These are phyloP conservation scores for Cottoperca gobio DNA, from an alignment of 2,797 vertebrate species.

Conservation along the genomic window DNA sequence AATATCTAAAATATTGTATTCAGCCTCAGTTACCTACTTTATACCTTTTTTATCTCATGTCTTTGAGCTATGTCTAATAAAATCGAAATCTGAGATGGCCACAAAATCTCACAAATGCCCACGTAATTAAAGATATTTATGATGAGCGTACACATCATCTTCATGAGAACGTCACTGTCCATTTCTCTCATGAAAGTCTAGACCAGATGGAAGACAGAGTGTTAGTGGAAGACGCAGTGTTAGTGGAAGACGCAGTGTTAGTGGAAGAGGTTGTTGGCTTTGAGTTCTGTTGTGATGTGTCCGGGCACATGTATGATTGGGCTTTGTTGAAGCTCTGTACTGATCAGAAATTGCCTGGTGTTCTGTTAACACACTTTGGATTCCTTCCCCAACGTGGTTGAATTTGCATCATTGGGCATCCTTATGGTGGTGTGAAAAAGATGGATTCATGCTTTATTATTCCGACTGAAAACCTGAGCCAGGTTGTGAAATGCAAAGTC, in stretches of 20 bases:
- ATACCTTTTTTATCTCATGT: background rate
- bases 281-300: fast-evolving
- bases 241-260: too few relatives aligned
- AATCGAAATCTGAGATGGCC: background rate
- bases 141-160: fast-evolving
- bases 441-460: constrained; percentile 62
- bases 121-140: constrained; percentile 44
- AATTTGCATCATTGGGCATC: constrained; percentile 78
- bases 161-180: constrained; percentile 34
- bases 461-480: fast-evolving
- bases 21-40: too few relatives aligned
- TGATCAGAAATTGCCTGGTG: constrained; percentile 37
- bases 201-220: fast-evolving
- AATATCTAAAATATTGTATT: background rate
- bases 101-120: constrained; percentile 80
- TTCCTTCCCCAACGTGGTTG: background rate
- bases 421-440: constrained; percentile 51
- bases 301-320: constrained; percentile 51
- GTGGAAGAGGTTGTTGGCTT: constrained; percentile 47
- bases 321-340: constrained; percentile 38
- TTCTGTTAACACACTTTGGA: constrained; percentile 33
- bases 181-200: constrained; percentile 49
- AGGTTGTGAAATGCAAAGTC: constrained; percentile 2
- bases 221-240: too few relatives aligned
- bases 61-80: background rate